Percentiles rank a stretch among this genome's conserved stretches.
Evolutionary conservation across 2,888 invertebrate species (phyloP).

Genomic region (Philaethria dido): DNA sequence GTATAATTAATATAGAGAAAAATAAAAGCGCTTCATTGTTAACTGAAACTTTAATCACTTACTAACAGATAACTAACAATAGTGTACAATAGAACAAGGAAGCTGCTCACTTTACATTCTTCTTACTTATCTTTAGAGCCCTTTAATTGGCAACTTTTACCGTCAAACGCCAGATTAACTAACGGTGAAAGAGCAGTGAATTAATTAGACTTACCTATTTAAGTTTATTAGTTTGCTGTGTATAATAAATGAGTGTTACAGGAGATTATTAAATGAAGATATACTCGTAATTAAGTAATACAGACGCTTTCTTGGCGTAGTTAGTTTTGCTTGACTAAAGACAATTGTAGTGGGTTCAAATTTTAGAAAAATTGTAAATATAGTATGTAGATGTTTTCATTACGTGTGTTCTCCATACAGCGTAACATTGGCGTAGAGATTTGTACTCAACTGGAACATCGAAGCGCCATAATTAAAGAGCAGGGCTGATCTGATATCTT

Average conservation of each 20-base stretch:
- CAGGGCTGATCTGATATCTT: no score
- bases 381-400: no score
- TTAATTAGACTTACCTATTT: conserved; percentile 36
- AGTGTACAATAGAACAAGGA: conserved; percentile 40
- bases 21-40: neutral
- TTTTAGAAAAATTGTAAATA: neutral
- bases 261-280: neutral
- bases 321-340: neutral
- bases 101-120: conserved; percentile 39
- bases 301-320: neutral
- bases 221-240: conserved; percentile 17
- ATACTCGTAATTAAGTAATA: neutral
- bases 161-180: conserved; percentile 41
- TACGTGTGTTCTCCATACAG: no score
- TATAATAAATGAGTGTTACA: conserved; percentile 11
- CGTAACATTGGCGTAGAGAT: no score
- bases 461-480: no score
- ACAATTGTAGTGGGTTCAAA: neutral
- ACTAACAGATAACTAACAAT: conserved; percentile 36
- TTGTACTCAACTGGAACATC: no score
- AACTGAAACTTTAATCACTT: neutral
- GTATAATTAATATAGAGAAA: no score
- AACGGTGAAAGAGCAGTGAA: conserved; percentile 40
- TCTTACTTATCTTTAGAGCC: conserved; percentile 39
- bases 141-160: conserved; percentile 45